Evolutionary conservation across 2,113 vertebrate species (phyloP).

Genomic region (Megalops atlanticus): DNA sequence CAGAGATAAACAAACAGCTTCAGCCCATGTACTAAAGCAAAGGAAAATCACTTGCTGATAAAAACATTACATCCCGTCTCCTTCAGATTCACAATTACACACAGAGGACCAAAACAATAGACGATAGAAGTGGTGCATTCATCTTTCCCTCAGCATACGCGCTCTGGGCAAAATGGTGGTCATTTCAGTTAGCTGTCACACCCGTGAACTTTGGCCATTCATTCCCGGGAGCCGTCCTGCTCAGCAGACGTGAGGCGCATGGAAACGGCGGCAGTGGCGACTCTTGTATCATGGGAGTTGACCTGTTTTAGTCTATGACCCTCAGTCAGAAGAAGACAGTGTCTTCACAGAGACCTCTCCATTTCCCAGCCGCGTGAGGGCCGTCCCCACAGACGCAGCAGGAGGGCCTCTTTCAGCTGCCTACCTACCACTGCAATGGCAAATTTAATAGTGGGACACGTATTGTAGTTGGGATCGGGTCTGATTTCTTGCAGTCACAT

Average conservation of each 20-base stretch:
- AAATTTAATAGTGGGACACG: no score
- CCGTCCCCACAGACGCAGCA: no score
- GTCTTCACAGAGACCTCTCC: neutral
- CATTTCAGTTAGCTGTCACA: neutral
- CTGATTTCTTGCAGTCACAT: no score
- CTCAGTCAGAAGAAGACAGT: neutral
- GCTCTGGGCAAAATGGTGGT: neutral
- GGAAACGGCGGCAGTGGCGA: neutral
- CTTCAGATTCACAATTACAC: neutral
- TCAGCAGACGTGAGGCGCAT: neutral
- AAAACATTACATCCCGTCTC: neutral
- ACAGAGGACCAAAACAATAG: neutral
- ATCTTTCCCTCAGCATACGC: no score
- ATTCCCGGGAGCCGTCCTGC: neutral
- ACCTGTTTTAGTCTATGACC: slow-evolving; percentile 10
- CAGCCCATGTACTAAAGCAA: neutral
- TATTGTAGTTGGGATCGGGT: no score
- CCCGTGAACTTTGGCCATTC: neutral
- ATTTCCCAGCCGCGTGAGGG: no score
- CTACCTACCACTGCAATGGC: no score
- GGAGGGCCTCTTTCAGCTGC: no score
- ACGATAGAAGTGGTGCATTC: neutral
- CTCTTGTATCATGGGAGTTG: neutral
- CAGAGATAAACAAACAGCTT: no score
- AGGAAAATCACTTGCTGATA: neutral